phyloP scores from a whole-genome alignment of 92 coral and sea anemone species.

The Pocillopora meandrina region DNA sequence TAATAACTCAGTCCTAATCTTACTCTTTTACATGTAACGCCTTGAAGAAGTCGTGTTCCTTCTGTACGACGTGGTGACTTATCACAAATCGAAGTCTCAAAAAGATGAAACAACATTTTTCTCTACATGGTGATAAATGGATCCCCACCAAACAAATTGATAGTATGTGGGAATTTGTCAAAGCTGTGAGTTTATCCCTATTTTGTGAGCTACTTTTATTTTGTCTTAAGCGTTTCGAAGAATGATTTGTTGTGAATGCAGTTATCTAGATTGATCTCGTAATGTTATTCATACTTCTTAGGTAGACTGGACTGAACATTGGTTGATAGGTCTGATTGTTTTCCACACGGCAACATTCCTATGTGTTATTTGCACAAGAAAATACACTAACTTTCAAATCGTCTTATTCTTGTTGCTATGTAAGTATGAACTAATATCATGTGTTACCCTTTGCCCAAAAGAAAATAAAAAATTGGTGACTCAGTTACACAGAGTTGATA shows the following conservation, averaged over 20 bases:
- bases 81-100: not conserved
- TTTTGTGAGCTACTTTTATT: not conserved
- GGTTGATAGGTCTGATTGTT: constrained; percentile 71
- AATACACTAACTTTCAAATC: constrained; percentile 73
- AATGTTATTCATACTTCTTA: constrained; percentile 4
- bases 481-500: not conserved
- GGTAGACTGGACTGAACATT: constrained; percentile 92
- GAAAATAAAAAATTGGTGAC: not conserved
- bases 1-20: not conserved
- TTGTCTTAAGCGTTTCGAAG: too few species aligned
- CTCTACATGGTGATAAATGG: constrained; percentile 44
- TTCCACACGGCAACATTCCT: constrained; percentile 73
- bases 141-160: constrained; percentile 83
- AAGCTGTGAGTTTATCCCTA: constrained; percentile 69
- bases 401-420: constrained; percentile 76
- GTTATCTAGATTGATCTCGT: not conserved
- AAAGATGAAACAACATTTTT: constrained; percentile 3
- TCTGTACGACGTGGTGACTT: not conserved
- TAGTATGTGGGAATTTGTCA: constrained; percentile 74
- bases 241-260: not conserved
- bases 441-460: too few species aligned
- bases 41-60: constrained; percentile 2
- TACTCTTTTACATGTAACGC: not conserved
- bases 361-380: constrained; percentile 44
- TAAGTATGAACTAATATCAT: constrained; percentile 53